phyloP scores from a whole-genome alignment of 2,113 vertebrate species.

The Cephalopholis sonnerati region DNA sequence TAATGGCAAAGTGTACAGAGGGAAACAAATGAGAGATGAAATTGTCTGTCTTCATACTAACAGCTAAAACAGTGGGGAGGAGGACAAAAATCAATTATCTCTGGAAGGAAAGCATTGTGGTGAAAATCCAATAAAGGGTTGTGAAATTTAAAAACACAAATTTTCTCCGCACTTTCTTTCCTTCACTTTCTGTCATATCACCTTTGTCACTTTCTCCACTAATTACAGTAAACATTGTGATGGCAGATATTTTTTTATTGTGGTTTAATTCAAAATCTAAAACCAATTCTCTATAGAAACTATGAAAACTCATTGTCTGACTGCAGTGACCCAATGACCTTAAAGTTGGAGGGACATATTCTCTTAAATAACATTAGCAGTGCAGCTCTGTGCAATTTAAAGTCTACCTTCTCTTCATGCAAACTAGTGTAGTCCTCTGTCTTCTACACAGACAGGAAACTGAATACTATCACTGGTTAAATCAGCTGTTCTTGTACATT shows the following conservation, averaged over 20 bases:
- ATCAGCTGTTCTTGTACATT: too few species aligned
- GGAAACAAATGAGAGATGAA: slow-evolving; percentile 24
- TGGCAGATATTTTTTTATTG: neutral
- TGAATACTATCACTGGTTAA: too few species aligned
- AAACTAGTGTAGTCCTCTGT: neutral
- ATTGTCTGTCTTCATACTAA: slow-evolving; percentile 16
- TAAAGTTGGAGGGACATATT: neutral
- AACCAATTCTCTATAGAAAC: neutral
- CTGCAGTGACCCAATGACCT: neutral
- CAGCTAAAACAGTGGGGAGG: slow-evolving; percentile 1
- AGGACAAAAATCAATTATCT: slow-evolving; percentile 20
- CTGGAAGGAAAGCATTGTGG: slow-evolving; percentile 18
- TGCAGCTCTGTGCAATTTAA: neutral
- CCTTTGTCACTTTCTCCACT: neutral
- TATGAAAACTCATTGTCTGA: neutral
- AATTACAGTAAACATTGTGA: neutral
- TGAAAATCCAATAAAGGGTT: slow-evolving; percentile 38
- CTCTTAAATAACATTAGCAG: neutral
- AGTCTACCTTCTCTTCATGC: neutral
- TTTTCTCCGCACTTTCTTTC: neutral
- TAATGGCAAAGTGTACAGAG: slow-evolving; percentile 7
- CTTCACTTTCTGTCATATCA: neutral
- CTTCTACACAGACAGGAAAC: slow-evolving; percentile 15
- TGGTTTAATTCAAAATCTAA: neutral
- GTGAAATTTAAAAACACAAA: slow-evolving; percentile 35